Evolutionary conservation across 2,888 invertebrate species (phyloP).

Genomic region (Sinopyrophorus schimmeli): DNA sequence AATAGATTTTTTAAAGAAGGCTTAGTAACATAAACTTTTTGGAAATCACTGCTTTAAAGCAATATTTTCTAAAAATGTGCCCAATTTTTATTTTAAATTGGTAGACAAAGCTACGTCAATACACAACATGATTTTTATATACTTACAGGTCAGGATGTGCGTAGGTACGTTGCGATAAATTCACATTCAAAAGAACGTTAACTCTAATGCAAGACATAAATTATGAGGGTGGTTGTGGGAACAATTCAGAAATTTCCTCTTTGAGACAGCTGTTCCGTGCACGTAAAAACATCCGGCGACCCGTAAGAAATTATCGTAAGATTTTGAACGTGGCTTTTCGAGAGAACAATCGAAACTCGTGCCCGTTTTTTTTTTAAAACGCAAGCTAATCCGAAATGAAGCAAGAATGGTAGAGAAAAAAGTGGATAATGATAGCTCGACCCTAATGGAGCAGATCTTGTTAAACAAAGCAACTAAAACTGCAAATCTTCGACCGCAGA

Average conservation of each 20-base stretch:
- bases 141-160: no score
- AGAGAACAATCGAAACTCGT: conserved; percentile 4
- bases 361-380: background rate
- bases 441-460: conserved; percentile 17
- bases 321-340: background rate
- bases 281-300: conserved; percentile 29
- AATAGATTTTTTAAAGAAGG: no score
- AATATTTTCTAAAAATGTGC: no score
- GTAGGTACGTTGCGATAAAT: no score
- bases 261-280: conserved; percentile 23
- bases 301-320: conserved; percentile 7
- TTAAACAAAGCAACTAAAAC: conserved; percentile 16
- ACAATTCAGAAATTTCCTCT: conserved; percentile 20
- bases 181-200: conserved; percentile 9
- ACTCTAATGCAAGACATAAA: no score
- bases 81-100: no score
- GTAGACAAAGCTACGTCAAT: no score
- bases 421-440: conserved; percentile 7
- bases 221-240: conserved; percentile 32
- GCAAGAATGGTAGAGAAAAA: no score
- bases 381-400: no score
- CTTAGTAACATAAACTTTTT: no score
- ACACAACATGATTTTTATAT: no score
- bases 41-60: no score
- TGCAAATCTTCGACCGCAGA: conserved; percentile 22